These are phyloP conservation scores for Athalia circularis DNA, from an alignment of 2,888 invertebrate genomes.

Conservation along the genomic window DNA sequence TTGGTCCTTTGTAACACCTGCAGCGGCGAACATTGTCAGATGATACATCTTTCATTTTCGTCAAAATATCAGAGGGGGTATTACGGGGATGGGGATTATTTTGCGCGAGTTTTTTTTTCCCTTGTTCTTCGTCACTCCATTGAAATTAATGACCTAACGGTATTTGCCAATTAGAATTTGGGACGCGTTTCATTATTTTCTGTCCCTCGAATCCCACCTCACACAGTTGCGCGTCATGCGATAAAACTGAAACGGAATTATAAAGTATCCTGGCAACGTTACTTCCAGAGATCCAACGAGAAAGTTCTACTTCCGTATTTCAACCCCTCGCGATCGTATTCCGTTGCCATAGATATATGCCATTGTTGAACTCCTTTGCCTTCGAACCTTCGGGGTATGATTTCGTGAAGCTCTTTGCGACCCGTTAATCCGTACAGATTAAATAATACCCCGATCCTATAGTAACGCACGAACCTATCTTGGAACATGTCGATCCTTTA, in stretches of 20 bases:
- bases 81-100: not conserved
- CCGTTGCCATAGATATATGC: not conserved
- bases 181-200: too few species aligned
- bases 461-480: not conserved
- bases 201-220: too few species aligned
- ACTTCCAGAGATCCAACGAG: not conserved
- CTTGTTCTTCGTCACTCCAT: not conserved
- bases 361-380: not conserved
- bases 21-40: not conserved
- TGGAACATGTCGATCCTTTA: not conserved
- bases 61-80: constrained; percentile 28
- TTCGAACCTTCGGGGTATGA: not conserved
- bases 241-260: too few species aligned
- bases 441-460: not conserved
- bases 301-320: too few species aligned
- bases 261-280: too few species aligned
- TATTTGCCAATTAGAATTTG: constrained; percentile 17
- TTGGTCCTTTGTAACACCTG: not conserved
- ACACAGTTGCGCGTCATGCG: too few species aligned
- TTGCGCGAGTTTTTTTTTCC: not conserved
- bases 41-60: constrained; percentile 6
- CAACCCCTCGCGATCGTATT: not conserved
- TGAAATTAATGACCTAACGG: constrained; percentile 32
- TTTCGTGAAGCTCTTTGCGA: not conserved
- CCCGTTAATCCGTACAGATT: constrained; percentile 1